Base-by-base conservation (phyloP, 2,797 vertebrate genomes). In the Silurus lanzhouensis region DNA sequence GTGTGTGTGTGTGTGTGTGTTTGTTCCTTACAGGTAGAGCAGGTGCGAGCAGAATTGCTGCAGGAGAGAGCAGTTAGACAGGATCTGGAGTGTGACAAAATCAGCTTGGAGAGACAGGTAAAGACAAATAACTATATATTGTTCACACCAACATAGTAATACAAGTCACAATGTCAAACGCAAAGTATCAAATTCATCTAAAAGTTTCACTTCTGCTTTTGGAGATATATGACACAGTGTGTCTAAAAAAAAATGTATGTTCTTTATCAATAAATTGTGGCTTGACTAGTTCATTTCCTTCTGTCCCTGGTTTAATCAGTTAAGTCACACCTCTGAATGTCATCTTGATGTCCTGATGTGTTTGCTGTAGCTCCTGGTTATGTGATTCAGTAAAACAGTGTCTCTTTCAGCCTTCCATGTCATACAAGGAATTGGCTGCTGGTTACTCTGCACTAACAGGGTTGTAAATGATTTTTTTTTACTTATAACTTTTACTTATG, bases 11-110 rank as follows among this genome's bases (percentile, higher is more conserved):
- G 57, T 84, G 46, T 72, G 20, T 61, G 58, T 81, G 76, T 74
- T 22, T 81, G 15, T 38, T 12, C 44, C 55, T 81, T 66, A 68
- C 86, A 99, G 98, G 95, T 97, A 91, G 98, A 99, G 89, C 97
- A 97, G 93, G 95, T 97, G 92, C 96, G 97, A 89, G 94, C 79
- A 0, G 98, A 99, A 74, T 92, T 99, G 6, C 94, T 96, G 89
- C 97, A 98, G 92, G 98, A 99, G 93, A 95, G 96, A 93, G 94
- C 95, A 1, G 84, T 89, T 66, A 95, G 94, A 67, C 98, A 99
- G 90, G 97, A 99, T 88, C 92, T 99, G 92, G 98, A 99, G 91
- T 99, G 97, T 92, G 97, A 99, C 95, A 99, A 97, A 93, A 96
- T 94, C 82, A 97, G 97, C 0, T 92, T 99, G 93, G 98, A 99